Evolutionary conservation across 2,888 invertebrate species (phyloP).

Genomic region (Meiosimyza platycephala): DNA sequence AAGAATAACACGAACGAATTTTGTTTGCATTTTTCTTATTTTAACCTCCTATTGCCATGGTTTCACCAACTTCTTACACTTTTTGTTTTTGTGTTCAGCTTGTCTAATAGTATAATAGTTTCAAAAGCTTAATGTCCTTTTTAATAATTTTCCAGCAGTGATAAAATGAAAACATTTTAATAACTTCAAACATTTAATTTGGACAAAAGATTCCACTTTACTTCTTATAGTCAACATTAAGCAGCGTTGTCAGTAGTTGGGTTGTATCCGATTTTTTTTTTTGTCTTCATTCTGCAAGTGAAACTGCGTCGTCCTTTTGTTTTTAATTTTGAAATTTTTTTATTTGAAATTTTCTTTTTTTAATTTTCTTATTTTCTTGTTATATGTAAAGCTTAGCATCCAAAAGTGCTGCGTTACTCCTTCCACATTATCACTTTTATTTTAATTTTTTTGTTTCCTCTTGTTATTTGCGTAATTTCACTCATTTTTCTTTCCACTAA

Average conservation of each 20-base stretch:
- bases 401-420: neutral
- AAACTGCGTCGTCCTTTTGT: too few relatives aligned
- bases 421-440: too few relatives aligned
- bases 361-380: neutral
- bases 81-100: neutral
- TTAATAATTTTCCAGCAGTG: slow-evolving; percentile 41
- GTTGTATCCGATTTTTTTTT: too few relatives aligned
- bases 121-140: slow-evolving; percentile 39
- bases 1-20: too few relatives aligned
- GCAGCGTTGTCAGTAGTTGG: neutral
- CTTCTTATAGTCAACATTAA: neutral
- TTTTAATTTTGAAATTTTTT: too few relatives aligned
- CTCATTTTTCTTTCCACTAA: slow-evolving; percentile 3
- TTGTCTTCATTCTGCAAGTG: too few relatives aligned
- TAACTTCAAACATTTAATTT: slow-evolving; percentile 48
- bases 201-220: slow-evolving; percentile 43
- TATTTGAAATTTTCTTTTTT: neutral
- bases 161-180: slow-evolving; percentile 44
- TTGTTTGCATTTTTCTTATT: neutral
- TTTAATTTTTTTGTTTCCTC: neutral
- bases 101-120: slow-evolving; percentile 9
- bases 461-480: neutral
- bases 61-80: neutral
- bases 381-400: neutral
- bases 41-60: too few relatives aligned